Conservation (phyloP, 2,888 invertebrate species). For the Hydrotaea cyrtoneurina region DNA sequence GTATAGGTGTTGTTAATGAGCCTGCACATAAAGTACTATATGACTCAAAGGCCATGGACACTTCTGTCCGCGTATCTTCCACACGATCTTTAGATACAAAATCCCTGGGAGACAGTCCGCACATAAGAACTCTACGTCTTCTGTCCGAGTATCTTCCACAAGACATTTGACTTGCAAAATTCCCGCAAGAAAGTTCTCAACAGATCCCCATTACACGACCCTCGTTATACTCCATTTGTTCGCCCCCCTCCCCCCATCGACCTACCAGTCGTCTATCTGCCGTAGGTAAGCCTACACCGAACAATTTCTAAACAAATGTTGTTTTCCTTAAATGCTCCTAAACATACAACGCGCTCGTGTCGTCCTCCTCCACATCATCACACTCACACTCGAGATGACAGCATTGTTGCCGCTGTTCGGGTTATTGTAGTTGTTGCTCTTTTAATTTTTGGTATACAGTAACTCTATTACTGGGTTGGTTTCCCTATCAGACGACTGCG, state of each 20-base stretch:
- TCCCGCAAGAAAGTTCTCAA: no score
- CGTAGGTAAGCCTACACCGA: background rate
- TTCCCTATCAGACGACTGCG: background rate
- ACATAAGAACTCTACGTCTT: no score
- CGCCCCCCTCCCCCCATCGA: background rate
- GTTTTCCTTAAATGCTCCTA: conserved; percentile 35
- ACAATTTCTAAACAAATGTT: conserved; percentile 26
- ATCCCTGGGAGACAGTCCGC: no score
- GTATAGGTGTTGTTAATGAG: no score
- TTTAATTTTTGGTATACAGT: background rate
- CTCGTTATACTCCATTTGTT: background rate
- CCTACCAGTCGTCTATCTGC: background rate
- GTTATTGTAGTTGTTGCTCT: background rate
- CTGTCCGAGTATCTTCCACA: no score
- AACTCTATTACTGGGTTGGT: conserved; percentile 39
- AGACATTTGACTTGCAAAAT: no score
- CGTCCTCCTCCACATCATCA: background rate
- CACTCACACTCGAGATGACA: conserved; percentile 4
- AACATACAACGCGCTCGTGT: background rate
- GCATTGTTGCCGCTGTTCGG: background rate
- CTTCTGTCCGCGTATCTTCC: no score
- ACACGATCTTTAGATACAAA: no score
- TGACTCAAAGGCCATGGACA: no score
- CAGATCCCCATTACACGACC: background rate
- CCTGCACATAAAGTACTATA: no score